phyloP scores from a whole-genome alignment of 2,797 vertebrate species.

The Microcaecilia unicolor region DNA sequence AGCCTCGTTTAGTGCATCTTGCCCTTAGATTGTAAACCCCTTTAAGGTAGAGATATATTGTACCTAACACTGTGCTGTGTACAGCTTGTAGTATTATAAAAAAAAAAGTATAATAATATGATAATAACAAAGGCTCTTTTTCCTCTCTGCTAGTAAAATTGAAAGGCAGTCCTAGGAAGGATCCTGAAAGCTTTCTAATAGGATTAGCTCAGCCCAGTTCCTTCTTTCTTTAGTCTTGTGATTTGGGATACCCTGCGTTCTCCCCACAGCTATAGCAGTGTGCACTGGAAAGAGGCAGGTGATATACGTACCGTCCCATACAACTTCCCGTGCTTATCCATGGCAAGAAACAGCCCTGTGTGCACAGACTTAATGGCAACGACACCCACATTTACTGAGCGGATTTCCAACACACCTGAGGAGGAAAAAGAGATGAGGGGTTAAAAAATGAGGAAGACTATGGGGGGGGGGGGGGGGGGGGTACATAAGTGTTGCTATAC shows the following conservation, averaged over 20 bases:
- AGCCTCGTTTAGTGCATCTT: too few species aligned
- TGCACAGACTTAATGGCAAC: constrained; percentile 86
- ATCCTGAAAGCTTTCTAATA: background rate
- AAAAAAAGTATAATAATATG: too few species aligned
- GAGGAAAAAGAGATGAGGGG: constrained; percentile 21
- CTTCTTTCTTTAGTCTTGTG: background rate
- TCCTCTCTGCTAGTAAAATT: too few species aligned
- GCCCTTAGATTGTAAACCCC: too few species aligned
- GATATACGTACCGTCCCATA: constrained; percentile 82
- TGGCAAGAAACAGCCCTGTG: constrained; percentile 87
- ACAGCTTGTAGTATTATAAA: too few species aligned
- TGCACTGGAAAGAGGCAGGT: too few species aligned
- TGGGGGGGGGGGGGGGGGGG: background rate
- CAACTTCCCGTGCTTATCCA: constrained; percentile 82
- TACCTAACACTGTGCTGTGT: too few species aligned
- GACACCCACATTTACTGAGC: constrained; percentile 80
- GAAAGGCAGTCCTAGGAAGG: too few species aligned
- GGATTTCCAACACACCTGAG: constrained; percentile 86
- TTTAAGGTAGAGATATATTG: too few species aligned
- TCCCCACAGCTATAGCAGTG: too few species aligned
- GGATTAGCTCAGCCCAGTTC: background rate
- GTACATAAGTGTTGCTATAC: too few species aligned
- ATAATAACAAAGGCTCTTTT: too few species aligned
- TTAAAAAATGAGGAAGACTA: background rate
- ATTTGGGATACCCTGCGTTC: background rate